Evolutionary conservation across 2,113 vertebrate species (phyloP), one percentile per base, ranked within the genome.

Genomic region (Corythoichthys haematopterus): DNA sequence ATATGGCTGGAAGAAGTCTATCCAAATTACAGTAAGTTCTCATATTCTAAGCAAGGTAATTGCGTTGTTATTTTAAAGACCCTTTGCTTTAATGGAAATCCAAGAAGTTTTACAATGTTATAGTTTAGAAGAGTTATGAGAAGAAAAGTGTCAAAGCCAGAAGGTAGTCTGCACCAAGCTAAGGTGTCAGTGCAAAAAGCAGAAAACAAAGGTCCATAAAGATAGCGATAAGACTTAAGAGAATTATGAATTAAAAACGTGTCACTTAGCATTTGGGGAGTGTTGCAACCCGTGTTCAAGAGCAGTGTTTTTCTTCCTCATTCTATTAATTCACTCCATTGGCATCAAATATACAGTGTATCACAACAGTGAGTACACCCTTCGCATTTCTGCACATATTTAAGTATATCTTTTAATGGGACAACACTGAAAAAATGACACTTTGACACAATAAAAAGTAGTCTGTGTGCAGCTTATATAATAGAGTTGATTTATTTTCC

Each of bases 231-330:
- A 63, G 67, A 65, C 60, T 53, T 20, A 71, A 79, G 73, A 70
- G 68, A 86, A 80, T 82, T 72, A 79, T 72, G 77, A 78, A 83
- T 82, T 76, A 81, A 76, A 72, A 82, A 75, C 71, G 80, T 66
- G 66, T 66, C 81, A 84, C 80, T 79, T 81, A 87, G 85, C 78
- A 86, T 86, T 83, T 79, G 60, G 78, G 64, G 72, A 70, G 67
- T 51, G 59, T 69, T 77, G 76, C 84, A 80, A 79, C 79, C 56
- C 75, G 80, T 76, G 85, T 81, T 80, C 80, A 75, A 62, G 70
- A 77, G 78, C 67, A 72, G 79, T 81, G 66, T 43, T 70, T 80
- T 72, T 69, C 75, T 80, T 62, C 45, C 69, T 73, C 58, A 45
- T 61, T 28, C 20, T 28, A 28, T 28, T 28, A 28, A 28, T 28